These are phyloP conservation scores for Dynastes grantii DNA, from an alignment of 2,888 invertebrate genomes.

Conservation along the genomic window DNA sequence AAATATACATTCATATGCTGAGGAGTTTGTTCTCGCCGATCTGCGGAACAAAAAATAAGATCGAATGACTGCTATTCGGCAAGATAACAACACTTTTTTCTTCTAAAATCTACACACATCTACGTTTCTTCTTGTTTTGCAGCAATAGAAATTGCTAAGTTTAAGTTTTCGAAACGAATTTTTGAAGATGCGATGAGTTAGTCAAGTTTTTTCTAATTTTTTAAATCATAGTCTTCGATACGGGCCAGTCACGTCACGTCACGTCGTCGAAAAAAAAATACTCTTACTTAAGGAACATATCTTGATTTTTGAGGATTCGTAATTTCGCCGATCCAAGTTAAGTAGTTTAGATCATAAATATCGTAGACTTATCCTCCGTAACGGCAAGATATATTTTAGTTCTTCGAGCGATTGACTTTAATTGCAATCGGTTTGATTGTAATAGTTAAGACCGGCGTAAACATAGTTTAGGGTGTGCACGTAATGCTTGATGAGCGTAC, in stretches of 20 bases:
- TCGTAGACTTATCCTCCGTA: slow-evolving; percentile 10
- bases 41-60: slow-evolving; percentile 9
- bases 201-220: background rate
- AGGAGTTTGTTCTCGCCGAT: slow-evolving; percentile 13
- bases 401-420: background rate
- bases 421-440: slow-evolving; percentile 34
- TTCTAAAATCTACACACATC: slow-evolving; percentile 16
- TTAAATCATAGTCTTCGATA: background rate
- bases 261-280: slow-evolving; percentile 7
- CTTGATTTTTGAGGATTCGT: slow-evolving; percentile 1
- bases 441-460: slow-evolving; percentile 22
- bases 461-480: slow-evolving; percentile 76
- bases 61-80: slow-evolving; percentile 21
- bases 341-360: no score
- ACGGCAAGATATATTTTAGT: slow-evolving; percentile 33
- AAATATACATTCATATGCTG: background rate
- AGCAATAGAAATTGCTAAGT: no score
- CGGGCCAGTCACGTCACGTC: slow-evolving; percentile 3
- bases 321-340: background rate
- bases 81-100: slow-evolving; percentile 27
- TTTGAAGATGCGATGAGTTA: background rate
- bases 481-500: slow-evolving; percentile 64
- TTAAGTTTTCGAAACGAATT: background rate
- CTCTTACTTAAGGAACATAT: slow-evolving; percentile 21
- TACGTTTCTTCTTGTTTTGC: background rate